Evolutionary conservation across 2,888 invertebrate species (phyloP).

Genomic region (Scrobipalpa costella): DNA sequence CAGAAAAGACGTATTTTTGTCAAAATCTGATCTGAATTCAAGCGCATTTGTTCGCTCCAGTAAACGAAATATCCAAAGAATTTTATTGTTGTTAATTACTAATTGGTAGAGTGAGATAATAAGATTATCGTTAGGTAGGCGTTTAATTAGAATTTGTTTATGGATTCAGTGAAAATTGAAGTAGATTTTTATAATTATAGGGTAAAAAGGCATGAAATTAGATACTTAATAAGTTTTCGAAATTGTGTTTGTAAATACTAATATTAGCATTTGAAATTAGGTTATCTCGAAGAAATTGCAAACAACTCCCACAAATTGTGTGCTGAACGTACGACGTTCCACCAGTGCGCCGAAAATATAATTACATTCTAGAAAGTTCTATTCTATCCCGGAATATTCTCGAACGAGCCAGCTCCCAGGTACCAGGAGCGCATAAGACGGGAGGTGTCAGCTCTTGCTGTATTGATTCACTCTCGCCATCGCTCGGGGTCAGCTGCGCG

Average conservation of each 20-base stretch:
- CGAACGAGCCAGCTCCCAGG: neutral
- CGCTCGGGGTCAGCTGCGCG: constrained; percentile 76
- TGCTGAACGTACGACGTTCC: too few species aligned
- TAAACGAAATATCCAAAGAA: constrained; percentile 56
- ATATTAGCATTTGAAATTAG: too few species aligned
- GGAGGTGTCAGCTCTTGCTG: constrained; percentile 61
- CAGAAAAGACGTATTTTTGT: neutral
- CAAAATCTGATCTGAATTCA: neutral
- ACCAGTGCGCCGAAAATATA: neutral
- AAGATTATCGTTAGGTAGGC: constrained; percentile 64
- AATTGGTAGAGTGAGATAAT: constrained; percentile 61
- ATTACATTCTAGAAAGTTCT: neutral
- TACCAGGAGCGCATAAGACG: constrained; percentile 39
- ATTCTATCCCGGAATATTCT: constrained; percentile 1
- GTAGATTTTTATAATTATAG: neutral
- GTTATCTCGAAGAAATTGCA: too few species aligned
- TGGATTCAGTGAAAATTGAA: constrained; percentile 15
- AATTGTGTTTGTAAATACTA: too few species aligned
- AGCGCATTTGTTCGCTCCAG: constrained; percentile 50
- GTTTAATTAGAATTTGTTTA: constrained; percentile 56
- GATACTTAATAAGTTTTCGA: too few species aligned
- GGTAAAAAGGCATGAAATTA: too few species aligned
- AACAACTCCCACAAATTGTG: too few species aligned
- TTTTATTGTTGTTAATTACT: constrained; percentile 72
- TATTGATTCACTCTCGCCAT: constrained; percentile 78